These are phyloP conservation scores for Sebastes fasciatus DNA, from an alignment of 2,113 vertebrate species.

Conservation along the genomic window DNA sequence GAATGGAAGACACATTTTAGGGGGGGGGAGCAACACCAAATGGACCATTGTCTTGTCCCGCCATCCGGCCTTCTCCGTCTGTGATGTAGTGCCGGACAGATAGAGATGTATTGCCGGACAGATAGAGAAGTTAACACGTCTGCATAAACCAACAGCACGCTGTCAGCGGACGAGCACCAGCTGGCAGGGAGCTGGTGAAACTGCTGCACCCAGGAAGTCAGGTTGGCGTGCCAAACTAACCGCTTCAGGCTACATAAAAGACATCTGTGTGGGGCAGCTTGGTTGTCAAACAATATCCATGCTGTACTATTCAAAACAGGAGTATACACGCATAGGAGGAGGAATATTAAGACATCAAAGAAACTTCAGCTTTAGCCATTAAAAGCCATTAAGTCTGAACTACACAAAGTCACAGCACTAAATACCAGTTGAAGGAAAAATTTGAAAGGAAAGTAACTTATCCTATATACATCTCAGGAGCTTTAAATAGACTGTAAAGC, in stretches of 20 bases:
- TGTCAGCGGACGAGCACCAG: conserved; percentile 26
- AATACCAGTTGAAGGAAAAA: not conserved
- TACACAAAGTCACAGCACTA: not conserved
- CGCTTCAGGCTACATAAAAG: conserved; percentile 52
- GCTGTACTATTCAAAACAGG: not conserved
- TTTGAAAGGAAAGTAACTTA: conserved; percentile 9
- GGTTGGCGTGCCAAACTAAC: conserved; percentile 30
- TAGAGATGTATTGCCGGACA: not conserved
- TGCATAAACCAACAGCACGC: conserved; percentile 25
- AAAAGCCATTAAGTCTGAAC: not conserved
- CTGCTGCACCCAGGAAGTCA: conserved; percentile 32
- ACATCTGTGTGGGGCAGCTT: conserved; percentile 11
- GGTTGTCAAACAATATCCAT: not conserved
- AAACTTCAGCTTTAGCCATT: conserved; percentile 7
- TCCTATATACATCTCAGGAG: conserved; percentile 30
- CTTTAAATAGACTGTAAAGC: conserved; percentile 54
- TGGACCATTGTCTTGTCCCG: not conserved
- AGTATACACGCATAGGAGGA: not conserved
- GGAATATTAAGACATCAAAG: conserved; percentile 10
- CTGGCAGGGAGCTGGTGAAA: conserved; percentile 13
- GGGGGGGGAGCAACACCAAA: conserved; percentile 1
- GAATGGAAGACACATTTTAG: conserved; percentile 3
- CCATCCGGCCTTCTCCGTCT: not conserved
- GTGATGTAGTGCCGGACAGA: not conserved
- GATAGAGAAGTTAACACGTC: conserved; percentile 12